Conservation (phyloP, 2,797 vertebrate genomes). For the Merluccius polli region DNA sequence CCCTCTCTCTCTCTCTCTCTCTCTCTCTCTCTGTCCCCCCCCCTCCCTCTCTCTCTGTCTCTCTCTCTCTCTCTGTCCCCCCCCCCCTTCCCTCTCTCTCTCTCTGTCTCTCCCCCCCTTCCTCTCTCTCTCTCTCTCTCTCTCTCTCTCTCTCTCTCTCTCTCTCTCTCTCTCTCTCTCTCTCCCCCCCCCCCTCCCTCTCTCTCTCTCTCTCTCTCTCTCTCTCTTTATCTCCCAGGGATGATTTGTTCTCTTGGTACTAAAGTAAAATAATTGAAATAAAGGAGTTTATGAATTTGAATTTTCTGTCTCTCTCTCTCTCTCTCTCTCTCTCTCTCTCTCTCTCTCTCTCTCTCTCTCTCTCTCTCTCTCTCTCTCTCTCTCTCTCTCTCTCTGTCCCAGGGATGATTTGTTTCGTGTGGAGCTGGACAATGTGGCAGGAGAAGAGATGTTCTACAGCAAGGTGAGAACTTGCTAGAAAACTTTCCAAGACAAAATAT, state of each 20-base stretch:
- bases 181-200: not conserved
- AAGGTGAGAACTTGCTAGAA: constrained; percentile 73
- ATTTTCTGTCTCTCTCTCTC: not conserved
- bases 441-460: constrained; percentile 88
- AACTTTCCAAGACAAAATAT: no score
- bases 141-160: constrained; percentile 14
- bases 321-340: constrained; percentile 15
- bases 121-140: not conserved
- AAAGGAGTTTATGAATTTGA: no score
- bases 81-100: not conserved
- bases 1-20: not conserved
- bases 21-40: not conserved
- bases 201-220: constrained; percentile 2
- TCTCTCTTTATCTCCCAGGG: constrained; percentile 64
- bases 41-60: not conserved
- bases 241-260: constrained; percentile 91
- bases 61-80: not conserved
- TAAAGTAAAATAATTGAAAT: no score
- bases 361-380: constrained; percentile 6
- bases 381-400: constrained; percentile 17
- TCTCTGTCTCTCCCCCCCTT: constrained; percentile 12
- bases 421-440: constrained; percentile 83
- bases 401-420: constrained; percentile 92
- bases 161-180: constrained; percentile 19
- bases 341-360: constrained; percentile 20